phyloP scores from a whole-genome alignment of 1,140 invertebrate species.

The Diorhabda carinulata region DNA sequence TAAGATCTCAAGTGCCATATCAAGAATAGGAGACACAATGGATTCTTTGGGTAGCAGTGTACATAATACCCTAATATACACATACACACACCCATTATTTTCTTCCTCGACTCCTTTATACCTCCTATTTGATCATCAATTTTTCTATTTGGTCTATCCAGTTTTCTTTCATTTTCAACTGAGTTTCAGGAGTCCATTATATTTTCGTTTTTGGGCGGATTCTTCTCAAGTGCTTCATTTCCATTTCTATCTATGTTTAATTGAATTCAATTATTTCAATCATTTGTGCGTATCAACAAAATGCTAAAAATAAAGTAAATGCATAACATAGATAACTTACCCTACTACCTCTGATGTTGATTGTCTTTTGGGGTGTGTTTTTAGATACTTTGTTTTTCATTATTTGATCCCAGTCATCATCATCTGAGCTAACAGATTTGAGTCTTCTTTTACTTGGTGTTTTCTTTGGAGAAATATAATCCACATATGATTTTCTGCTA shows the following conservation, averaged over 20 bases:
- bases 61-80: too few species aligned
- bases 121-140: too few species aligned
- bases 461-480: constrained; percentile 13
- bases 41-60: too few species aligned
- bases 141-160: too few species aligned
- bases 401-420: background rate
- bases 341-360: background rate
- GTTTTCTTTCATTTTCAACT: too few species aligned
- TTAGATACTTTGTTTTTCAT: background rate
- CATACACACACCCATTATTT: too few species aligned
- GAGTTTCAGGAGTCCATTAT: too few species aligned
- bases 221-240: too few species aligned
- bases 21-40: too few species aligned
- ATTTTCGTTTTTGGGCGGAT: too few species aligned
- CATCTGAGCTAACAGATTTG: constrained; percentile 10
- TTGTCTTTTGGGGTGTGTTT: background rate
- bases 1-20: too few species aligned
- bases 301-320: background rate
- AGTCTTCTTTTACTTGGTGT: constrained; percentile 4
- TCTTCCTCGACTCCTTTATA: too few species aligned
- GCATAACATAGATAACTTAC: background rate
- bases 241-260: background rate
- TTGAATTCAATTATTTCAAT: background rate
- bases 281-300: background rate
- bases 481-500: constrained; percentile 10